Conservation (phyloP, 1,140 invertebrate genomes). For the Cydia strobilella region DNA sequence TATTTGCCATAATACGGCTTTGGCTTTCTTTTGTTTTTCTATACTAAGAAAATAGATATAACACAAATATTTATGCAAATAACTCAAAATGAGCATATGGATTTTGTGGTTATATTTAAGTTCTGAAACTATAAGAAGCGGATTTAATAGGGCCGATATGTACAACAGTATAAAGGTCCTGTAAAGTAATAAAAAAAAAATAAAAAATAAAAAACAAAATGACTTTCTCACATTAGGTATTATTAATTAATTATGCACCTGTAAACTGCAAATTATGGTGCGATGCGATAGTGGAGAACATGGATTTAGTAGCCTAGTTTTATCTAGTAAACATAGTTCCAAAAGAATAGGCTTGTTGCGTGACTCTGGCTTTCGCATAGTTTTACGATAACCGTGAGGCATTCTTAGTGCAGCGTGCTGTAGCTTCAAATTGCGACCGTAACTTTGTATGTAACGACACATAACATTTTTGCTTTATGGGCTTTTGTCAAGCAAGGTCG, state of each 20-base stretch:
- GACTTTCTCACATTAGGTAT: neutral
- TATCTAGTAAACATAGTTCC: constrained; percentile 23
- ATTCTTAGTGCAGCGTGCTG: neutral
- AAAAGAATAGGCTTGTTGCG: constrained; percentile 13
- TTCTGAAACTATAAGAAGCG: too few species aligned
- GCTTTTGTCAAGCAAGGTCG: constrained; percentile 2
- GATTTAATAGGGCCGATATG: too few species aligned
- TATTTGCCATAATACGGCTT: too few species aligned
- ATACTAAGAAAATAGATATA: too few species aligned
- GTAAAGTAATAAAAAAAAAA: too few species aligned
- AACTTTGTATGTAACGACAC: constrained; percentile 11
- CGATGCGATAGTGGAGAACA: neutral
- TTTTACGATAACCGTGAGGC: constrained; percentile 4
- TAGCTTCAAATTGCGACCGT: neutral
- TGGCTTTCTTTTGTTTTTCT: too few species aligned
- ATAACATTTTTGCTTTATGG: neutral
- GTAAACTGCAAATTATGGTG: neutral
- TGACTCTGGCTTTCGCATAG: constrained; percentile 14
- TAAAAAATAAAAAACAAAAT: too few species aligned
- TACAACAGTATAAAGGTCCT: too few species aligned
- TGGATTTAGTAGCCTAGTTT: constrained; percentile 13
- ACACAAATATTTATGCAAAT: too few species aligned
- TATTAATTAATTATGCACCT: neutral
- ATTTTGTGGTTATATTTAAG: too few species aligned
- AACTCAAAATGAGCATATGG: too few species aligned